Evolutionary conservation across 2,113 vertebrate species (phyloP).

Genomic region (Cynocephalus volans): DNA sequence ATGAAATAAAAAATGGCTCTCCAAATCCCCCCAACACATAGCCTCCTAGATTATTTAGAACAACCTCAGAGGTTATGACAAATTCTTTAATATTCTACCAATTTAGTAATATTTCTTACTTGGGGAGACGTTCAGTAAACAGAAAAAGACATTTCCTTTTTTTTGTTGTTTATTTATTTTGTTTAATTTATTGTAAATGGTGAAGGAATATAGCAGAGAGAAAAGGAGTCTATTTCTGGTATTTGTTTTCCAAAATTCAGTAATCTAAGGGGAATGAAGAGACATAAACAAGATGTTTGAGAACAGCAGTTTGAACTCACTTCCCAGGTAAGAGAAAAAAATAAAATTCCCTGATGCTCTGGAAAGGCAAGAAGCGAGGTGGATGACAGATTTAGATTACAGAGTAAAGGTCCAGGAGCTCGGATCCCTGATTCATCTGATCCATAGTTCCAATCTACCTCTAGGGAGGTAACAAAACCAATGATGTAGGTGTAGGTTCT

Average conservation of each 20-base stretch:
- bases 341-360: not conserved
- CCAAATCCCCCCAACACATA: not conserved
- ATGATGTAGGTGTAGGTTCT: not conserved
- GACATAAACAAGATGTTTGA: not conserved
- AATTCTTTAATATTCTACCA: not conserved
- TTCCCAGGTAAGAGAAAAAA: not conserved
- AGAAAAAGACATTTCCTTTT: not conserved
- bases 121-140: not conserved
- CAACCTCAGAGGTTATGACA: not conserved
- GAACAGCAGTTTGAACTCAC: not conserved
- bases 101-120: not conserved
- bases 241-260: not conserved
- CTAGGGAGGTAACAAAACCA: not conserved
- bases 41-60: not conserved
- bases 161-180: not conserved
- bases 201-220: not conserved
- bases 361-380: not conserved
- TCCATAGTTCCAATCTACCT: not conserved
- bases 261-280: not conserved
- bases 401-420: not conserved
- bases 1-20: not conserved
- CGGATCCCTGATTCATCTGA: not conserved
- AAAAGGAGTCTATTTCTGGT: not conserved
- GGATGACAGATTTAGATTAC: accelerated
- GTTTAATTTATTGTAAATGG: not conserved